Conservation (phyloP, 2,113 vertebrate genomes). For the Alexandromys fortis region DNA sequence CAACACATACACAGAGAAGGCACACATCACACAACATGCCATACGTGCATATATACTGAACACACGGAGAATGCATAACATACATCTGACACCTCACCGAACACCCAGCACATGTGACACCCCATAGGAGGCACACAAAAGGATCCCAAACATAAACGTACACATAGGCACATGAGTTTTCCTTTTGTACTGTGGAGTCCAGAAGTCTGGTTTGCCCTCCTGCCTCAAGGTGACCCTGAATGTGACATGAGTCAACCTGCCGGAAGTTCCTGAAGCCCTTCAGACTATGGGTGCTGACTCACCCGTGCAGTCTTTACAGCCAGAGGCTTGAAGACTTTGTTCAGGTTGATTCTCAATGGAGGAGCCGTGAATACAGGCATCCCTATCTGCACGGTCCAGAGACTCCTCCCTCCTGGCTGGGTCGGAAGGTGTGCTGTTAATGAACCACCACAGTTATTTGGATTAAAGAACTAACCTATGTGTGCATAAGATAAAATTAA, state of each 20-base stretch:
- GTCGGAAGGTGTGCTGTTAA: fast-evolving
- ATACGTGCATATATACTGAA: neutral
- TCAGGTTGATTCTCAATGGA: neutral
- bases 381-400: neutral
- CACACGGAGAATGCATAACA: too few species aligned
- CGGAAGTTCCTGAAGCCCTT: neutral
- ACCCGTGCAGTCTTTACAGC: fast-evolving
- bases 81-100: neutral
- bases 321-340: fast-evolving
- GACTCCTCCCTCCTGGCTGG: fast-evolving
- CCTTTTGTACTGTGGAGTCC: neutral
- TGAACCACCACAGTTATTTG: neutral
- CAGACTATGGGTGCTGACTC: neutral
- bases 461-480: neutral
- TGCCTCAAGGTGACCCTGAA: neutral
- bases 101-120: neutral
- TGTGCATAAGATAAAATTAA: neutral
- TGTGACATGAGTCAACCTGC: neutral
- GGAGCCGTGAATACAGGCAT: neutral
- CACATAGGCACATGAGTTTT: neutral
- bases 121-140: neutral
- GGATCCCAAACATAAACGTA: neutral
- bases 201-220: neutral
- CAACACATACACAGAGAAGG: neutral
- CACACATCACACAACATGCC: neutral